Conservation (phyloP, 2,113 vertebrate species). For the Apodemus sylvaticus region DNA sequence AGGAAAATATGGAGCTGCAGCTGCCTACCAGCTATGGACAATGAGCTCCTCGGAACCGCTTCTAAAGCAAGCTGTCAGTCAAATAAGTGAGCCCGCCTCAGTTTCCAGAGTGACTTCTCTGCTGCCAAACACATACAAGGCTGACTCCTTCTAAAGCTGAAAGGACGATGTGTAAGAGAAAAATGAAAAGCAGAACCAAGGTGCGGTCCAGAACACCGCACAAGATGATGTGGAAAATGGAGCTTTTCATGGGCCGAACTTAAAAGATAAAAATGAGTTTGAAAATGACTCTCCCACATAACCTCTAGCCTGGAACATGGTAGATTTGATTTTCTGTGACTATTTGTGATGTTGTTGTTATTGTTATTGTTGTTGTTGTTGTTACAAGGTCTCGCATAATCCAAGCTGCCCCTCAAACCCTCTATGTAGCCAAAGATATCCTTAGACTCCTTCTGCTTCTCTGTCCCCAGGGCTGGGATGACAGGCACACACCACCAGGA, state of each 20-base stretch:
- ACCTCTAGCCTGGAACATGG: not conserved
- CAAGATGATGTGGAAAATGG: not conserved
- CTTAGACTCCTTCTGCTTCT: not conserved
- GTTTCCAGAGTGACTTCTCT: not conserved
- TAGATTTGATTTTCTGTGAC: not conserved
- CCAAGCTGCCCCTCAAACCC: not conserved
- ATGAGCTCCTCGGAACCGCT: not conserved
- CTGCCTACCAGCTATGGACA: not conserved
- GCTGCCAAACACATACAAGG: not conserved
- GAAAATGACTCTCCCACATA: not conserved
- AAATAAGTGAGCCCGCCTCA: not conserved
- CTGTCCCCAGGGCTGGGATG: not conserved
- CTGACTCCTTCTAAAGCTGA: not conserved
- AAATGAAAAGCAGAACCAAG: not conserved
- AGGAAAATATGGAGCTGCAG: not conserved
- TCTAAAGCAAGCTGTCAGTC: slow-evolving; percentile 2
- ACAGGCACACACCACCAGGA: not conserved
- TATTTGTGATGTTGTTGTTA: not conserved
- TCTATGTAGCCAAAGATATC: not conserved
- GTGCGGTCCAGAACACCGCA: slow-evolving; percentile 5
- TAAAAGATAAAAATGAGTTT: not conserved
- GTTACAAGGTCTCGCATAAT: not conserved
- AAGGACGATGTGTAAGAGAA: not conserved
- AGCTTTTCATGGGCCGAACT: not conserved
- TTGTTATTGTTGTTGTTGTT: not conserved